phyloP scores from a whole-genome alignment of 2,888 invertebrate species.

The Agrochola lota region DNA sequence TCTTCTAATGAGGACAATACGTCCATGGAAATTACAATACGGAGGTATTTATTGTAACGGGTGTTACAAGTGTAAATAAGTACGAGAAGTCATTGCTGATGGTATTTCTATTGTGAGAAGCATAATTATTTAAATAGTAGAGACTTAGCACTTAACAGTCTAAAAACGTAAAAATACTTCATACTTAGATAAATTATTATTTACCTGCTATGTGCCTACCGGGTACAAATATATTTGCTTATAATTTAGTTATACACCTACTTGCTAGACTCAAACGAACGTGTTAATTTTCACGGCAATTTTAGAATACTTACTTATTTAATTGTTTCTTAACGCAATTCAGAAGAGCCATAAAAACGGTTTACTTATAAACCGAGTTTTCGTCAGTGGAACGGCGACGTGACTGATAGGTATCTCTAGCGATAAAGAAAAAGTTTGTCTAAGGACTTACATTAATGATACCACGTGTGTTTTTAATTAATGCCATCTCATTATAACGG shows the following conservation, averaged over 20 bases:
- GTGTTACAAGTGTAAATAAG: conserved; percentile 19
- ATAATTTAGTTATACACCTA: conserved; percentile 34
- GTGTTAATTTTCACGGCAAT: conserved; percentile 47
- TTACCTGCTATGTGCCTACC: conserved; percentile 25
- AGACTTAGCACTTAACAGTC: neutral
- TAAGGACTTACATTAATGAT: conserved; percentile 66
- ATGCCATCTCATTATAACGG: conserved; percentile 70
- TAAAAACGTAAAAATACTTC: conserved; percentile 8
- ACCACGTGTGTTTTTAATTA: conserved; percentile 64
- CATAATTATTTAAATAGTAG: neutral
- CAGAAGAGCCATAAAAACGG: conserved; percentile 71
- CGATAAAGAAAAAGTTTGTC: conserved; percentile 70
- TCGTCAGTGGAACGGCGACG: conserved; percentile 73
- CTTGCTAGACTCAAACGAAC: conserved; percentile 27
- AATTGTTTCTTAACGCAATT: conserved; percentile 71
- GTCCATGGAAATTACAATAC: conserved; percentile 46
- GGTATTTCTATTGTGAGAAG: conserved; percentile 2
- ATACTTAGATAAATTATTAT: conserved; percentile 1
- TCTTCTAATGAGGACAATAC: conserved; percentile 44
- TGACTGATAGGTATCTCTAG: conserved; percentile 76
- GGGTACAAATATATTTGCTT: conserved; percentile 39
- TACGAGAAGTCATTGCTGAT: conserved; percentile 10
- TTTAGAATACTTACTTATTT: conserved; percentile 64
- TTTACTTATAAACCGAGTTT: conserved; percentile 70
- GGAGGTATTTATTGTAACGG: conserved; percentile 52